Conservation (phyloP, 2,113 vertebrate species). For the Camarhynchus parvulus region DNA sequence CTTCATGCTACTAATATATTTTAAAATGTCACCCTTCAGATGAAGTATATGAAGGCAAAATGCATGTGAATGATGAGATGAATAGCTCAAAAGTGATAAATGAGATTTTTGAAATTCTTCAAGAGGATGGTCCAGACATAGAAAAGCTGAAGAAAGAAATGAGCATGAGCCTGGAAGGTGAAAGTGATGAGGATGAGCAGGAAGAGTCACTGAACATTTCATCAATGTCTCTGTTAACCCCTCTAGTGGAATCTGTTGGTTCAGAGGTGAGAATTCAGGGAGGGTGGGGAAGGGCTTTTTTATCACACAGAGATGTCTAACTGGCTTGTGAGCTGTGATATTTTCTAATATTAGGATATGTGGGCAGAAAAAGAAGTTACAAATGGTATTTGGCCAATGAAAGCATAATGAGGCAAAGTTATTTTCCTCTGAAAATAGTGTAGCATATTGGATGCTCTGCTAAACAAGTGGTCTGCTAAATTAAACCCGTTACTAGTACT, state of each 20-base stretch:
- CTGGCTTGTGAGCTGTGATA: neutral
- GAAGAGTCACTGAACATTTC: constrained; percentile 93
- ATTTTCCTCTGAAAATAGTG: neutral
- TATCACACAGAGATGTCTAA: neutral
- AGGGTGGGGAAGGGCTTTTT: neutral
- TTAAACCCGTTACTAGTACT: neutral
- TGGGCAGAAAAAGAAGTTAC: neutral
- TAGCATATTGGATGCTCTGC: neutral
- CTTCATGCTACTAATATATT: neutral
- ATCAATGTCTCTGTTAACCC: constrained; percentile 95
- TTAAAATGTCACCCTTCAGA: constrained; percentile 51
- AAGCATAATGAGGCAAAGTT: neutral
- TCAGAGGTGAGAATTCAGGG: constrained; percentile 77
- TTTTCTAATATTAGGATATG: neutral
- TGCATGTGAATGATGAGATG: constrained; percentile 74
- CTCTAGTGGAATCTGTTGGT: constrained; percentile 90
- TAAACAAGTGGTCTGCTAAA: neutral
- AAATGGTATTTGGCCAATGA: neutral
- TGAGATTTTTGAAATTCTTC: constrained; percentile 86
- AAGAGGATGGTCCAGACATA: constrained; percentile 76
- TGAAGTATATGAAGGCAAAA: constrained; percentile 73
- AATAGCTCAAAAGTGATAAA: constrained; percentile 91
- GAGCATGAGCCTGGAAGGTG: constrained; percentile 65
- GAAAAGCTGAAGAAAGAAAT: constrained; percentile 67
- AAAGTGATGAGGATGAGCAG: constrained; percentile 75